phyloP scores from a whole-genome alignment of 2,797 vertebrate species.

The Poeciliopsis turneri region DNA sequence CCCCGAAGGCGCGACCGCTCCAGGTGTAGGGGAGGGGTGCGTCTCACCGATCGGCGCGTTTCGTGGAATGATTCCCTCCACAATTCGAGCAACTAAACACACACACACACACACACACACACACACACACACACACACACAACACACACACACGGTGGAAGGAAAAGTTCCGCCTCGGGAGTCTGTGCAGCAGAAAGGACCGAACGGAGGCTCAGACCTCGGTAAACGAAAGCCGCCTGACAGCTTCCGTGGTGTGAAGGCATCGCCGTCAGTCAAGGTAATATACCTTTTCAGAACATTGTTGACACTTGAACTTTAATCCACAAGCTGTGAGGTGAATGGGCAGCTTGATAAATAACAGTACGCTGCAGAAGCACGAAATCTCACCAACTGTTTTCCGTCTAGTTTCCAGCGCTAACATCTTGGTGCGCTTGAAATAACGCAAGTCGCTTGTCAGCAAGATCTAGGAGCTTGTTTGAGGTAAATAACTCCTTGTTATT shows the following conservation, averaged over 20 bases:
- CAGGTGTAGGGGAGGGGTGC: slow-evolving; percentile 57
- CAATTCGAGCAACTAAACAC: background rate
- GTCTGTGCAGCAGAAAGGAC: slow-evolving; percentile 26
- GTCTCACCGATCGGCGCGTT: slow-evolving; percentile 51
- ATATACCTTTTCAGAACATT: slow-evolving; percentile 26
- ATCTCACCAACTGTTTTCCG: too few relatives aligned
- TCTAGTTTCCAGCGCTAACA: too few relatives aligned
- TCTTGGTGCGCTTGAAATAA: too few relatives aligned
- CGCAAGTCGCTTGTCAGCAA: too few relatives aligned
- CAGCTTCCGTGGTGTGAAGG: slow-evolving; percentile 45
- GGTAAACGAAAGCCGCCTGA: slow-evolving; percentile 47
- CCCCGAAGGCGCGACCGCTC: slow-evolving; percentile 46
- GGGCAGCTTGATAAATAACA: slow-evolving; percentile 4
- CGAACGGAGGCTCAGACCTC: slow-evolving; percentile 35
- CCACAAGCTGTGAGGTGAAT: slow-evolving; percentile 20
- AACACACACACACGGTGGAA: slow-evolving; percentile 21
- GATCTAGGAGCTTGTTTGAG: too few relatives aligned
- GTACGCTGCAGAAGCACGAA: background rate
- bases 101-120: too few relatives aligned
- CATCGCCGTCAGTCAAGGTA: slow-evolving; percentile 40
- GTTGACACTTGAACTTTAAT: slow-evolving; percentile 41
- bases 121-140: too few relatives aligned
- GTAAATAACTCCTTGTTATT: too few relatives aligned
- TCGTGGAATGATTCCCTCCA: slow-evolving; percentile 21
- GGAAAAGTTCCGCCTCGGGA: slow-evolving; percentile 27